These are phyloP conservation scores for Drosophila nigromelanica DNA, from an alignment of 1,140 invertebrate genomes.

Conservation along the genomic window DNA sequence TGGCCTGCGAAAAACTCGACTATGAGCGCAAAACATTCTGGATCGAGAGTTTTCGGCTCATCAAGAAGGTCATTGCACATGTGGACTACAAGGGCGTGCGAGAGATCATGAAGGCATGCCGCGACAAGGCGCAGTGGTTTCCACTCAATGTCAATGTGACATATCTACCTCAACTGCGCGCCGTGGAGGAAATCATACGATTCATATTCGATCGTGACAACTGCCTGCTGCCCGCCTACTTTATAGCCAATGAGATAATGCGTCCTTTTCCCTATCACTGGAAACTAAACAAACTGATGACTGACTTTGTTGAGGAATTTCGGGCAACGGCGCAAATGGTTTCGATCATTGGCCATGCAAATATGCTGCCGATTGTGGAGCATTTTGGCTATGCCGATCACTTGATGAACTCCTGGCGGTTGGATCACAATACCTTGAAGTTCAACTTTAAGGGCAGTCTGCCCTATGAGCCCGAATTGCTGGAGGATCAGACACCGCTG, in stretches of 20 bases:
- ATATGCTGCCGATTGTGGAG: constrained; percentile 97
- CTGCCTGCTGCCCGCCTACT: constrained; percentile 95
- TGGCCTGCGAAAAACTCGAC: constrained; percentile 91
- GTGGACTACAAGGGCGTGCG: constrained; percentile 98
- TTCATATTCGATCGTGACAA: constrained; percentile 97
- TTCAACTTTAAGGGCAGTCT: constrained; percentile 96
- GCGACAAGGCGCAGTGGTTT: constrained; percentile 93
- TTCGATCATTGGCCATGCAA: constrained; percentile 94
- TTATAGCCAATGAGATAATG: constrained; percentile 98
- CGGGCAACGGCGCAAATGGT: constrained; percentile 97
- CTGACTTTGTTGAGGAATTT: constrained; percentile 96
- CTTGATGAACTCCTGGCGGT: constrained; percentile 95
- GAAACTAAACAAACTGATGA: constrained; percentile 93
- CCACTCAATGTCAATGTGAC: constrained; percentile 91
- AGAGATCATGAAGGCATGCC: constrained; percentile 95
- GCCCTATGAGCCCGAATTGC: constrained; percentile 95
- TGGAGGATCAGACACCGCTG: constrained; percentile 94
- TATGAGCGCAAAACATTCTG: constrained; percentile 92
- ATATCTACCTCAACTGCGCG: constrained; percentile 91
- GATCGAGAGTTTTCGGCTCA: constrained; percentile 94
- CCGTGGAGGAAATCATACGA: constrained; percentile 91
- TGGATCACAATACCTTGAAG: constrained; percentile 93
- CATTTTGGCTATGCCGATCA: constrained; percentile 95
- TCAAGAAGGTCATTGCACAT: constrained; percentile 93
- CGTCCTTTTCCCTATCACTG: constrained; percentile 95